Evolutionary conservation across 2,888 invertebrate species (phyloP), one percentile per base, ranked within the genome.

Genomic region (Ischnura elegans): DNA sequence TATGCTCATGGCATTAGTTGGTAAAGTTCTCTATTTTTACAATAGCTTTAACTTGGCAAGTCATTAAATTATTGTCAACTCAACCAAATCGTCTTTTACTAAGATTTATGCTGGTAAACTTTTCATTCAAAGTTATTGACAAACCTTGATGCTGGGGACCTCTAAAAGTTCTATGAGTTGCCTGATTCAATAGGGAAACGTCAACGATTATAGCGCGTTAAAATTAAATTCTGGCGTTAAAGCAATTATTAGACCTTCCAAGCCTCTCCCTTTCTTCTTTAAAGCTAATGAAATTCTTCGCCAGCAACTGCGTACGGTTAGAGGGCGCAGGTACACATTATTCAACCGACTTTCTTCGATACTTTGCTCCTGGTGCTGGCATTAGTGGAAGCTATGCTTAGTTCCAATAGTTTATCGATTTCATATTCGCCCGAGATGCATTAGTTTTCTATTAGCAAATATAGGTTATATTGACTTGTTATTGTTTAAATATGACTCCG

Each of bases 201-300:
- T 76, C 36, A 36, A 25, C 36, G 29, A 10, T 76, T 76, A 13
- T 10, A 4, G 16, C 25, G 36, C 8, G 36, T 36, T 29, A 76
- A 76, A 76, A 76, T 76, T 76, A 76, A 76, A 76, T 36, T 76
- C 36, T 29, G 76, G 36, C 16, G 76, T 76, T 76, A 36, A 76
- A 36, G 36, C 76, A 13, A 76, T 36, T 0, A 36, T 10, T 1
- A 13, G 36, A 36, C n/a, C 29, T 76, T 13, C 76, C 13, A 36
- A 36, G 36, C 10, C 76, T 76, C 76, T 36, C 13, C 29, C 36
- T 76, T 76, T n/a, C 76, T 13, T 76, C 76, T 76, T 36, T 76
- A 76, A 76, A 76, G 76, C 13, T 25, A 36, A 36, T 13, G 36
- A 76, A 76, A 76, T 29, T 36, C 29, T 4, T 2, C 76, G 5